Evolutionary conservation across 2,797 vertebrate genomes (phyloP).

Genomic region (Pogoniulus pusillus): DNA sequence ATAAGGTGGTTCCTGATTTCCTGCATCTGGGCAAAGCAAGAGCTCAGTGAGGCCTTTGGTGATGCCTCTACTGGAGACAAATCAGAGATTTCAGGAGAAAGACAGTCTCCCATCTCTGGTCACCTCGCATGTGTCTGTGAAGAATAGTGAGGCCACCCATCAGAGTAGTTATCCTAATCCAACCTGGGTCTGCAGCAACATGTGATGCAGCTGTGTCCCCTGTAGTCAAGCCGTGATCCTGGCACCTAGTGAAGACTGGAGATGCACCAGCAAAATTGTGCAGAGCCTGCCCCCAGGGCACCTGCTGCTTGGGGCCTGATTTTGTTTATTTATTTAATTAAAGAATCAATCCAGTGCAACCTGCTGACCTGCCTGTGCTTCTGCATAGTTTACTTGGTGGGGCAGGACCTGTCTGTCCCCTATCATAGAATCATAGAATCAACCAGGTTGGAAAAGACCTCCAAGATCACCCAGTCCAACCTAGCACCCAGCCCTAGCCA

Average conservation of each 20-base stretch:
- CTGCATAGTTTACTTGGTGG: background rate
- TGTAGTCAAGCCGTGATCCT: fast-evolving
- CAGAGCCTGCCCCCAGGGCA: background rate
- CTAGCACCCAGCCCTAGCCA: too few relatives aligned
- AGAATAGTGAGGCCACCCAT: background rate
- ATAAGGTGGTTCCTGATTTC: background rate
- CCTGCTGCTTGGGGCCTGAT: background rate
- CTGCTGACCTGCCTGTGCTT: background rate
- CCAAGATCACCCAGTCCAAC: too few relatives aligned
- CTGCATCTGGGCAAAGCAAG: background rate
- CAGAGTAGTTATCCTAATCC: background rate
- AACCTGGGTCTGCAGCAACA: background rate
- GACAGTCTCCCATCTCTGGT: background rate
- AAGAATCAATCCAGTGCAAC: background rate
- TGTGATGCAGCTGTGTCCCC: fast-evolving
- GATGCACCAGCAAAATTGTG: background rate
- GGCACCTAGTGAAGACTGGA: background rate
- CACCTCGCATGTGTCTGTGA: fast-evolving
- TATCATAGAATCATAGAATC: background rate
- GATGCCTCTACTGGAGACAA: background rate
- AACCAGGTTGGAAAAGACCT: too few relatives aligned
- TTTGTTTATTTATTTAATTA: background rate
- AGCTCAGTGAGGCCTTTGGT: background rate
- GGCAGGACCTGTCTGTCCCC: background rate
- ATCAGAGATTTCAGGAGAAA: background rate